Percentiles rank a stretch among this genome's conserved stretches.
Evolutionary conservation across 2,113 vertebrate genomes (phyloP).

Genomic region (Grus americana): DNA sequence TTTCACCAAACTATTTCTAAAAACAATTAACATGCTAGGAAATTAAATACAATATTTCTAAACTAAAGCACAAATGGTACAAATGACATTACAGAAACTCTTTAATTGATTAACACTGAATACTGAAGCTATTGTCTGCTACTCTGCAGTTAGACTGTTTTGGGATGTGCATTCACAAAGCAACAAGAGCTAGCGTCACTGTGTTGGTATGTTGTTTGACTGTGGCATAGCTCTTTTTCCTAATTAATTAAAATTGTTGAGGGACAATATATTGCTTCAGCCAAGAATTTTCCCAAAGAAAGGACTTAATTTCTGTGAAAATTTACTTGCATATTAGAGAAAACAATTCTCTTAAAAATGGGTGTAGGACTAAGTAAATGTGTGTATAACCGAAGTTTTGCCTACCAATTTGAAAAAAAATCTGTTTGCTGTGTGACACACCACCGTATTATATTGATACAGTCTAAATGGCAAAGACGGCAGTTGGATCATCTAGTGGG

Average conservation of each 20-base stretch:
- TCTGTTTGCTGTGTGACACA: not conserved
- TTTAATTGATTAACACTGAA: constrained; percentile 39
- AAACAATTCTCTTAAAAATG: not conserved
- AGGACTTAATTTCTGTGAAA: constrained; percentile 56
- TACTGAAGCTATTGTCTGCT: constrained; percentile 41
- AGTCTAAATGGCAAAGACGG: not conserved
- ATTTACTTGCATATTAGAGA: constrained; percentile 36
- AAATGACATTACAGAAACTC: constrained; percentile 39
- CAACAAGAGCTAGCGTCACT: constrained; percentile 40
- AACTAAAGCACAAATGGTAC: constrained; percentile 55
- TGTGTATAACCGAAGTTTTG: not conserved
- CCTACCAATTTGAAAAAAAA: not conserved
- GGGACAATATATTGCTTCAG: constrained; percentile 53
- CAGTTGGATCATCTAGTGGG: not conserved
- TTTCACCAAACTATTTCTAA: constrained; percentile 31
- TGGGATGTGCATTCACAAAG: constrained; percentile 50
- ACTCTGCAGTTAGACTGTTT: not conserved
- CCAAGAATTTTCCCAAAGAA: constrained; percentile 58
- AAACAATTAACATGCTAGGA: constrained; percentile 52
- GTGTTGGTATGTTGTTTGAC: constrained; percentile 39
- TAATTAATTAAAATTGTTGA: constrained; percentile 66
- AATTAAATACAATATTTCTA: constrained; percentile 36
- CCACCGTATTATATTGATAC: not conserved
- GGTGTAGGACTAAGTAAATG: not conserved
- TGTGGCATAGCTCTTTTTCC: constrained; percentile 35